phyloP scores from a whole-genome alignment of 2,113 vertebrate genomes.

The Cynocephalus volans region DNA sequence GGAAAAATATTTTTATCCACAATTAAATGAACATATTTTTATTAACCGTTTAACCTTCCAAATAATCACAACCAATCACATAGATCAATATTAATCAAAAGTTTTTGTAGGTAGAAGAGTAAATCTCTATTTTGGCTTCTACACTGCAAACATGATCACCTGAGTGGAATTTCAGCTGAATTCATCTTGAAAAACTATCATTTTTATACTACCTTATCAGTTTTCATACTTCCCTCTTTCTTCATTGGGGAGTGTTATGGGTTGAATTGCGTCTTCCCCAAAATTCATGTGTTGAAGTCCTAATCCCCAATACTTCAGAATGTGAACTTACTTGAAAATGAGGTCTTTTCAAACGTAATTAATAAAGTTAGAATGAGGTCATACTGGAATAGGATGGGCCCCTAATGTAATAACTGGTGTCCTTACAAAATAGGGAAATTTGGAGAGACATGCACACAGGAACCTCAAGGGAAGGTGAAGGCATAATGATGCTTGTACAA shows the following conservation, averaged over 20 bases:
- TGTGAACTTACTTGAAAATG: neutral
- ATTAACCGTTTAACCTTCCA: neutral
- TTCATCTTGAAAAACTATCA: neutral
- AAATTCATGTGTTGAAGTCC: neutral
- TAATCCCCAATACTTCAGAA: neutral
- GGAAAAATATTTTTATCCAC: neutral
- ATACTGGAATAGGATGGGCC: neutral
- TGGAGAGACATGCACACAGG: neutral
- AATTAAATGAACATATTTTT: neutral
- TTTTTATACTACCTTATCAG: constrained; percentile 43
- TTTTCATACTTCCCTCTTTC: constrained; percentile 61
- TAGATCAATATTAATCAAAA: neutral
- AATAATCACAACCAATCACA: no score
- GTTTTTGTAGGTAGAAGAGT: neutral
- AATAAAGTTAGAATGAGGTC: neutral
- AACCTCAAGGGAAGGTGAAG: neutral
- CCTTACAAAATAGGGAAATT: neutral
- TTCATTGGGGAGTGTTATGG: constrained; percentile 63
- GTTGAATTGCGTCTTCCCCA: neutral
- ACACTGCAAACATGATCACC: neutral
- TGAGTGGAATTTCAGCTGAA: constrained; percentile 49
- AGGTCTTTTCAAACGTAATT: neutral
- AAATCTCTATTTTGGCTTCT: neutral
- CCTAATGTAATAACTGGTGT: neutral
- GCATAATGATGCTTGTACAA: neutral